A percentile compares a stretch with the other conserved stretches of the same genome.
Conservation (phyloP, 2,113 vertebrate species). For the Trochalopteron elliotii region DNA sequence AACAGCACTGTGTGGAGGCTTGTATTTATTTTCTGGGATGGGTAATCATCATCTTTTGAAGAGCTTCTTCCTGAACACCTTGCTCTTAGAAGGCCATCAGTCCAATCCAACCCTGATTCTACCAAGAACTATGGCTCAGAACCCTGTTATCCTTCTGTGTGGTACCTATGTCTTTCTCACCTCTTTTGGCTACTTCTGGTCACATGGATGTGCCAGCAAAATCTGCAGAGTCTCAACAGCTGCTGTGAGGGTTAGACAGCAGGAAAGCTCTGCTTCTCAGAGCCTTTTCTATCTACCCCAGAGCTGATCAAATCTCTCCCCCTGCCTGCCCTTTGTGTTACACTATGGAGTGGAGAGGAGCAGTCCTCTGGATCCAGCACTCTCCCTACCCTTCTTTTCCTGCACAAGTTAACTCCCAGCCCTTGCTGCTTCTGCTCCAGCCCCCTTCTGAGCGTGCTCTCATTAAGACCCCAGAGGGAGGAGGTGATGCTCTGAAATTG, state of each 20-base stretch:
- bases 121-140: neutral
- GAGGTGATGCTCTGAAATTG: constrained; percentile 68
- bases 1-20: neutral
- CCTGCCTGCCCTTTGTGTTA: neutral
- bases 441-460: constrained; percentile 50
- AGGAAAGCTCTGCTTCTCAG: neutral
- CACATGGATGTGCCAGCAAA: neutral
- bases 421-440: constrained; percentile 33
- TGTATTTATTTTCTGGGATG: neutral
- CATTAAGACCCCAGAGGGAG: constrained; percentile 63
- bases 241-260: neutral
- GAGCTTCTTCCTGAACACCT: neutral
- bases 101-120: neutral
- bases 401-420: neutral
- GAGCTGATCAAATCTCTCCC: neutral
- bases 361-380: neutral
- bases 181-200: neutral
- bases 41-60: neutral
- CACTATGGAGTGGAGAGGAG: neutral
- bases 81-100: neutral
- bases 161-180: accelerated
- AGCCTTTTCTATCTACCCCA: neutral
- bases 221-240: neutral
- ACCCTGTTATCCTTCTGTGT: neutral
- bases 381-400: neutral